phyloP scores from a whole-genome alignment of 2,888 invertebrate species.

The Cepaea hortensis region DNA sequence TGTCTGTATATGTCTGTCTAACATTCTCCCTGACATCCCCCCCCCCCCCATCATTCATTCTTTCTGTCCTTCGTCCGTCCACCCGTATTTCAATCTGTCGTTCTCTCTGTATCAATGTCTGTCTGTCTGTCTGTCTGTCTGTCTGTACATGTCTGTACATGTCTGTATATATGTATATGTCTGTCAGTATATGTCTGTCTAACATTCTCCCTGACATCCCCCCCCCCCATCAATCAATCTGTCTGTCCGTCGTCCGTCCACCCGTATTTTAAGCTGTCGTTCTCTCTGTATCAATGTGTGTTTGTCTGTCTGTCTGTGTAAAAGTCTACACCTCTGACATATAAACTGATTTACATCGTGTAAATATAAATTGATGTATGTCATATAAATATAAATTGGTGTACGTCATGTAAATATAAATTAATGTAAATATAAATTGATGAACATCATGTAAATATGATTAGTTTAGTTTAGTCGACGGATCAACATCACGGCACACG shows the following conservation, averaged over 20 bases:
- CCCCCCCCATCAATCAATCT: not conserved
- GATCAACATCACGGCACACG: too few relatives aligned
- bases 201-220: not conserved
- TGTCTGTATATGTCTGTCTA: not conserved
- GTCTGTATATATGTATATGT: not conserved
- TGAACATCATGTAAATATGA: too few relatives aligned
- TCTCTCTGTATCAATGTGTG: not conserved
- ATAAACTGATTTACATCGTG: too few relatives aligned
- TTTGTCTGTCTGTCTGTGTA: not conserved
- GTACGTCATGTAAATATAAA: too few relatives aligned
- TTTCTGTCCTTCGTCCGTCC: constrained; percentile 11
- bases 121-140: too few relatives aligned
- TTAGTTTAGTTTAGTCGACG: too few relatives aligned
- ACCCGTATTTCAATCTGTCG: constrained; percentile 15
- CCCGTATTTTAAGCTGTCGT: constrained; percentile 4
- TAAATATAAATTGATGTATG: too few relatives aligned
- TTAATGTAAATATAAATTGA: too few relatives aligned
- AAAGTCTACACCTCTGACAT: too few relatives aligned
- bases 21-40: not conserved
- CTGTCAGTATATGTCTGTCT: not conserved
- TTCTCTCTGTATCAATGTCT: not conserved
- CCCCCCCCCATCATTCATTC: not conserved
- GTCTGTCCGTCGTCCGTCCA: constrained; percentile 3
- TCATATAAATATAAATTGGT: too few relatives aligned
- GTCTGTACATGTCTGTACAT: not conserved